Conservation (phyloP, 2,113 vertebrate genomes). For the Actinemys pallida region DNA sequence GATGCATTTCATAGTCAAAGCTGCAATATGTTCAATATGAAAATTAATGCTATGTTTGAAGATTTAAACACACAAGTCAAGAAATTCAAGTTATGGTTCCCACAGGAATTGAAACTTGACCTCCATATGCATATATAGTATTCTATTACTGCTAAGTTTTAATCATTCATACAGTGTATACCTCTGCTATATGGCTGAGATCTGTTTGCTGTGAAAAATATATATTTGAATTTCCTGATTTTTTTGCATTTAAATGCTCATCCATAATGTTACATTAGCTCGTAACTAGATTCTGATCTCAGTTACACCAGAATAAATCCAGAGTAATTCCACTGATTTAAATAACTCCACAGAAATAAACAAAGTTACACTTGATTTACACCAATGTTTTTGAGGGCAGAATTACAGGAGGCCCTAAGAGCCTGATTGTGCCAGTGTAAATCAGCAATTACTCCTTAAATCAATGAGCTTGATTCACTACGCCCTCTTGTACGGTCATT, state of each 20-base stretch:
- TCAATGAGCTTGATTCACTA: background rate
- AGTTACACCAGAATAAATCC: background rate
- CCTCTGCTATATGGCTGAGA: background rate
- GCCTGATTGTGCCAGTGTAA: background rate
- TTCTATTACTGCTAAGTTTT: conserved; percentile 44
- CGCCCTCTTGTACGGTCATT: background rate
- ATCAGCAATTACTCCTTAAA: background rate
- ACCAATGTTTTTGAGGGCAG: background rate
- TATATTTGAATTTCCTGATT: conserved; percentile 12
- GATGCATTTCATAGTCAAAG: background rate
- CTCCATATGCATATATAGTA: conserved; percentile 19
- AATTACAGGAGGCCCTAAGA: background rate
- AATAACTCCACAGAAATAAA: background rate
- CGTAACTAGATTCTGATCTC: background rate
- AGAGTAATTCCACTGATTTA: background rate
- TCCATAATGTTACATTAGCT: background rate
- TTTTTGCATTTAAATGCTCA: background rate
- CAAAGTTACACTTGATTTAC: background rate
- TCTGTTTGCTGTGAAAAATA: conserved; percentile 41
- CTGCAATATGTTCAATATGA: conserved; percentile 42
- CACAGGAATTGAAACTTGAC: conserved; percentile 52
- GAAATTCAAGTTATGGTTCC: conserved; percentile 39
- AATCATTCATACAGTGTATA: conserved; percentile 39
- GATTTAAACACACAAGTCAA: conserved; percentile 40
- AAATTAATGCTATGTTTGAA: conserved; percentile 53